Evolutionary conservation across 2,797 vertebrate genomes (phyloP), one percentile per base, ranked within the genome.

Genomic region (Molossus alvarezi): DNA sequence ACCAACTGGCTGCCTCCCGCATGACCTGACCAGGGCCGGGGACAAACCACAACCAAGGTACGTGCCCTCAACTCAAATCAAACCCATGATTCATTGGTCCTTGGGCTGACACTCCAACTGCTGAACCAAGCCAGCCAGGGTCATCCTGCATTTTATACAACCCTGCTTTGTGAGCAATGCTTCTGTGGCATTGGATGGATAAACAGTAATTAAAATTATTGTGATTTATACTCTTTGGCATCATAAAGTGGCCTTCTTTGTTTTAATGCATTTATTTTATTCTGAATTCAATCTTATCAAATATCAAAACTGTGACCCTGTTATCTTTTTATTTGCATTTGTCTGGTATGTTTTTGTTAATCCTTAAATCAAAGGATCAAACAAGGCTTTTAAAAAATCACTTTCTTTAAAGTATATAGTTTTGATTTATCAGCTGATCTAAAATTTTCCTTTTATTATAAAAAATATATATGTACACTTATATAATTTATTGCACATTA

Each of bases 251-350:
- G 17, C 14, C 8, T 85, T 84, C 9, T 48, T 53, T 67, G 29
- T 95, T 81, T 81, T 51, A 41, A 27, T 76, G 14, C 20, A 29
- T 51, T 67, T 75, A 87, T 48, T 91, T 77, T 29, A 41, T 73
- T 45, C 81, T 90, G 27, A 86, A 73, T 84, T 80, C 27, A 92
- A 7, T 45, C 37, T 60, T 60, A 29, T 60, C 53, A 94, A 48
- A 41, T 65, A 65, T 77, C 27, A 62, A 72, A 45, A 62, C 5
- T n/a, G 25, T 48, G n/a, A 94, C 25, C 33, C 33, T 82, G 15
- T 20, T 48, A 21, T 77, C 14, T 86, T 73, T 58, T 86, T 76
- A 45, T 37, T 45, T 71, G 14, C 21, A 76, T 80, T 90, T 81
- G 21, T 14, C 57, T 45, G 14, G 17, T 48, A 73, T 15, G 12